These are phyloP conservation scores for Helicoverpa armigera DNA, from an alignment of 1,140 invertebrate species.

Conservation along the genomic window DNA sequence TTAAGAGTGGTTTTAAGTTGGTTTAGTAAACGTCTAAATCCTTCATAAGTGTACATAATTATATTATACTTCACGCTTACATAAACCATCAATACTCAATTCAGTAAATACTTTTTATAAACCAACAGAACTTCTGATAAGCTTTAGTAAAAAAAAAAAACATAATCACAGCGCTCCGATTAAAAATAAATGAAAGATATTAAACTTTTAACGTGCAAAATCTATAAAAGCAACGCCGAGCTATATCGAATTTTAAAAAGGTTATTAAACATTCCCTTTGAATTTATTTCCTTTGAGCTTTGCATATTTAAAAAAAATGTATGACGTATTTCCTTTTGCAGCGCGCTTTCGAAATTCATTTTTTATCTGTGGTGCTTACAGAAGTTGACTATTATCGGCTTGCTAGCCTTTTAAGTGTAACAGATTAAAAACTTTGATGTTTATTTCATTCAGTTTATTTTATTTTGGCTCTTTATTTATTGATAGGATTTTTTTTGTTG, in stretches of 20 bases:
- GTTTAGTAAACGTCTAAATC: too few relatives aligned
- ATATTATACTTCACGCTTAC: too few relatives aligned
- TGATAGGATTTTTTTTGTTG: neutral
- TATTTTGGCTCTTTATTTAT: neutral
- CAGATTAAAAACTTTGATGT: slow-evolving; percentile 3
- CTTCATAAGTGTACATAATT: too few relatives aligned
- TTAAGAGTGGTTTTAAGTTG: too few relatives aligned
- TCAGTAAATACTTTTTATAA: neutral
- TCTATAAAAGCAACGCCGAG: slow-evolving; percentile 15
- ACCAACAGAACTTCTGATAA: neutral
- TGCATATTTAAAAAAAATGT: slow-evolving; percentile 31
- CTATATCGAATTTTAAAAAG: slow-evolving; percentile 30
- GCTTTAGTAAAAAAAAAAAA: neutral
- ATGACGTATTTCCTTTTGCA: slow-evolving; percentile 40
- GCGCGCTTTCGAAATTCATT: slow-evolving; percentile 27
- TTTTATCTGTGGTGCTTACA: slow-evolving; percentile 45
- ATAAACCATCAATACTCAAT: too few relatives aligned
- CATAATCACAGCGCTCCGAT: neutral
- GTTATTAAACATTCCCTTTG: slow-evolving; percentile 50
- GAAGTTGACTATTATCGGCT: neutral
- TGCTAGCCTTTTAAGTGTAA: slow-evolving; percentile 28
- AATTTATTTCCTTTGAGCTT: slow-evolving; percentile 49
- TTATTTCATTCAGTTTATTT: neutral
- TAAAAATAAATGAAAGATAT: slow-evolving; percentile 29
- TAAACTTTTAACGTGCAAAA: slow-evolving; percentile 20